phyloP scores from a whole-genome alignment of 2,888 invertebrate genomes.

The Phyllotreta striolata region DNA sequence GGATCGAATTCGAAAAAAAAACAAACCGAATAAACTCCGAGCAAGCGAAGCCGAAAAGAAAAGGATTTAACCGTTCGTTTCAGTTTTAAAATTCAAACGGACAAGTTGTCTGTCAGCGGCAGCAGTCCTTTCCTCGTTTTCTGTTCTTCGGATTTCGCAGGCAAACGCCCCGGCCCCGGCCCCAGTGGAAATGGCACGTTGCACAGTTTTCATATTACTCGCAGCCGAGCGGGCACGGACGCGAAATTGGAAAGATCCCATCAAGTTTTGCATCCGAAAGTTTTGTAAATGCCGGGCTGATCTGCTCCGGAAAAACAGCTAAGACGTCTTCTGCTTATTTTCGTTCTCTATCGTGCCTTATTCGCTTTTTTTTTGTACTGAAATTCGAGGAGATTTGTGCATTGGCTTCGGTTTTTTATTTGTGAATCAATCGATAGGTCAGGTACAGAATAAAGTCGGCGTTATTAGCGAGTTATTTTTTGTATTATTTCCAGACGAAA shows the following conservation, averaged over 20 bases:
- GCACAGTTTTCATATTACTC: constrained; percentile 43
- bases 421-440: neutral
- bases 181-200: constrained; percentile 47
- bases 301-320: constrained; percentile 21
- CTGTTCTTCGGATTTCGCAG: constrained; percentile 36
- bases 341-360: too few relatives aligned
- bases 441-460: neutral
- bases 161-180: constrained; percentile 17
- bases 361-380: too few relatives aligned
- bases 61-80: constrained; percentile 37
- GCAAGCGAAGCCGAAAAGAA: constrained; percentile 6
- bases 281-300: constrained; percentile 40
- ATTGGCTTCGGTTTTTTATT: neutral
- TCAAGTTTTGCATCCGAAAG: constrained; percentile 47
- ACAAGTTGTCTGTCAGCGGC: constrained; percentile 48
- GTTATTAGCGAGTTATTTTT: neutral
- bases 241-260: constrained; percentile 46
- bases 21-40: neutral
- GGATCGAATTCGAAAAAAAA: neutral
- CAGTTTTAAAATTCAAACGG: constrained; percentile 48
- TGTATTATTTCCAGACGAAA: constrained; percentile 70
- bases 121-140: constrained; percentile 32
- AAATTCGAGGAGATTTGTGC: too few relatives aligned
- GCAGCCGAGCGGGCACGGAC: constrained; percentile 41
- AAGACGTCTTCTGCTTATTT: constrained; percentile 16